Base-by-base conservation (phyloP, 1,140 invertebrate genomes). In the Trialeurodes vaporariorum region DNA sequence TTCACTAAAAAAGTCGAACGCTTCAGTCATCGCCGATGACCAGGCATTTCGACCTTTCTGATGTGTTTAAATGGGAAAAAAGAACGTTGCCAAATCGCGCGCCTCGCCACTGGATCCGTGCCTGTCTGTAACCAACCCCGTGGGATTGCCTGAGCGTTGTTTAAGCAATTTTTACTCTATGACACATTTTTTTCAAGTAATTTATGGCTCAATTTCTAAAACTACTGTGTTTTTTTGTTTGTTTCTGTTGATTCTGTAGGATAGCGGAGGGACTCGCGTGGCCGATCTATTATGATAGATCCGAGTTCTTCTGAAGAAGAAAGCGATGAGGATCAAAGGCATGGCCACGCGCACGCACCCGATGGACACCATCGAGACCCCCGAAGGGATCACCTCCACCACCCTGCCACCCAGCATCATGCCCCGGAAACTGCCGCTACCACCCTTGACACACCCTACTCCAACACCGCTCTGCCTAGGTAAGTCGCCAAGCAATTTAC, bases 231-330 rank as follows among this genome's bases (percentile, higher is more conserved):
- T 17, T 49, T 49, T 5, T 49, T 5, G 5, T 49, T 17, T 49
- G 17, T 9, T 49, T 49, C 5, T 49, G 34, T 49, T 49, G 34
- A 49, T 49, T 49, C 17, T 49, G 34, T 17, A 49, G 34, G 34
- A 49, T 49, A 49, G 34, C 34, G 34, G 34, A 49, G 34, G 34
- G 34, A 49, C 17, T 49, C 5, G 34, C 34, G 34, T 17, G 5
- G 5, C 17, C 5, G 34, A 17, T 49, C 34, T 49, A 49, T 49
- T 65, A 93, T 93, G 91, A 93, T 93, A 79, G 90, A 93, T 76
- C 91, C 91, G 70, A 92, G 90, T 77, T 92, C 90, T 73, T 92
- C 90, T 63, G 91, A 93, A 77, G 89, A 92, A 76, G 91, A 93
- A 75, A 90, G 86, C 73, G 91, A 93, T 70, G 90, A 92, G 78